Conservation (phyloP, 2,113 vertebrate species). For the Muntiacus muntjak region DNA sequence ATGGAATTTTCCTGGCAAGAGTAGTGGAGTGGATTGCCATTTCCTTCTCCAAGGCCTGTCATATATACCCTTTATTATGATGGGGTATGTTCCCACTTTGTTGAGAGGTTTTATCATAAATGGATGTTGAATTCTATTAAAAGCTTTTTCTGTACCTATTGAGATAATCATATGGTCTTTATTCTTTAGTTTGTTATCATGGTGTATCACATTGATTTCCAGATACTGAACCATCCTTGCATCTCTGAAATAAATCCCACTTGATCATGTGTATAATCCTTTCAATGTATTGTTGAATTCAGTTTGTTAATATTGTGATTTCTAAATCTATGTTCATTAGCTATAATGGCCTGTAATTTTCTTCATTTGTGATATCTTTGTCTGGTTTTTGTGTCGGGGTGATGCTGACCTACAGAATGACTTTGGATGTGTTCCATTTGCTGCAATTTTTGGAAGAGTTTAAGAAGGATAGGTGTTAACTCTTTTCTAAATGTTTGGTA, state of each 20-base stretch:
- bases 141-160: not conserved
- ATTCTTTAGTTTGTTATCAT: not conserved
- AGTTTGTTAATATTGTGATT: not conserved
- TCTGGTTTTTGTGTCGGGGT: not conserved
- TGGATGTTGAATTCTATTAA: not conserved
- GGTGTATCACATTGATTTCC: not conserved
- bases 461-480: not conserved
- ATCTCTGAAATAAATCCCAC: not conserved
- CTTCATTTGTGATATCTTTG: not conserved
- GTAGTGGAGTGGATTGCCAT: no score
- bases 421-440: not conserved
- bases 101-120: not conserved
- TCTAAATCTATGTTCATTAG: not conserved
- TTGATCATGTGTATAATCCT: not conserved
- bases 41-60: not conserved
- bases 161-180: not conserved
- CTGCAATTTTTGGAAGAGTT: not conserved
- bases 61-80: not conserved
- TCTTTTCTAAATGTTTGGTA: not conserved
- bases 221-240: not conserved
- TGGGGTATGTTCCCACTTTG: not conserved
- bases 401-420: not conserved
- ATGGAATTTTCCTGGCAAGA: no score
- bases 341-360: not conserved
- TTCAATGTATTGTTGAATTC: not conserved